These are phyloP conservation scores for Cygnus atratus DNA, from an alignment of 2,113 vertebrate genomes.

Conservation along the genomic window DNA sequence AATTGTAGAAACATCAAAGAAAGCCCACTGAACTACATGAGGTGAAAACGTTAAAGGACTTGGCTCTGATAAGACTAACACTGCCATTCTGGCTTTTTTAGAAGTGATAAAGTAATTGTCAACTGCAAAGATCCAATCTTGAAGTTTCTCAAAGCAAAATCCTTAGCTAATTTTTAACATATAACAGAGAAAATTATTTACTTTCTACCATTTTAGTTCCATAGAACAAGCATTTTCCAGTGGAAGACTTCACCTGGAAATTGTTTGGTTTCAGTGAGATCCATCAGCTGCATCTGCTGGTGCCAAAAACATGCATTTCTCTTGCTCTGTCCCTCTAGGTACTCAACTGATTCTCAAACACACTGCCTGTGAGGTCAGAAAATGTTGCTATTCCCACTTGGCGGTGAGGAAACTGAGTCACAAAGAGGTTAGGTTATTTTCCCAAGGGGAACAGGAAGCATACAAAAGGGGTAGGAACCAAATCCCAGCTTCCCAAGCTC, in stretches of 20 bases:
- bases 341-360: background rate
- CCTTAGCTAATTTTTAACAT: background rate
- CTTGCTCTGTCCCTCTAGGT: background rate
- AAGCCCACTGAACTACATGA: background rate
- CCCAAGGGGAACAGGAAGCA: slow-evolving; percentile 39
- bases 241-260: background rate
- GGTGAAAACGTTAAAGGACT: background rate
- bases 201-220: background rate
- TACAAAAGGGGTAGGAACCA: background rate
- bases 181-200: background rate
- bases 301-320: background rate
- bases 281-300: background rate
- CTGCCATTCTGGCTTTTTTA: background rate
- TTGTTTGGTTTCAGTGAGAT: background rate
- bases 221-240: background rate
- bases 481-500: slow-evolving; percentile 1
- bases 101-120: background rate
- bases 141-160: background rate
- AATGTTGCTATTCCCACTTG: background rate
- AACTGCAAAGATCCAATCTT: background rate
- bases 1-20: background rate
- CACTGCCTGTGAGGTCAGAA: background rate
- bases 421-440: slow-evolving; percentile 36
- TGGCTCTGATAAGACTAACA: background rate
- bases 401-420: slow-evolving; percentile 42